Evolutionary conservation across 2,888 invertebrate species (phyloP), one percentile per base, ranked within the genome.

Genomic region (Pristionchus maxplancki): DNA sequence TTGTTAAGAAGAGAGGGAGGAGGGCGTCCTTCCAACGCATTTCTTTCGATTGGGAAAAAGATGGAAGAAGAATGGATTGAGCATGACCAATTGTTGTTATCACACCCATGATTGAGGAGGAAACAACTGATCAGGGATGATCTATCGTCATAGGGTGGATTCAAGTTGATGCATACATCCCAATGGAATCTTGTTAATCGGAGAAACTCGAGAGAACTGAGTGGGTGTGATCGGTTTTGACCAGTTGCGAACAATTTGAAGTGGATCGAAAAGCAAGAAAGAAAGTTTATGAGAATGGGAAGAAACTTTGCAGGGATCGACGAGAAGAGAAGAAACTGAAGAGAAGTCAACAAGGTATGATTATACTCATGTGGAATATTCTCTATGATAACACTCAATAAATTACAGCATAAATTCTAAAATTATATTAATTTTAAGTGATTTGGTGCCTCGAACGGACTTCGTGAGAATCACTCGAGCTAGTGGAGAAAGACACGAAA

Each of bases 401-500:
- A 44, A 44, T 44, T 11, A 58, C 3, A n/a, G 5, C 24, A 58
- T n/a, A 9, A n/a, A n/a, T n/a, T 9, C 6, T 20, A 50, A 50
- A 50, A 3, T 4, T 15, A 20, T 13, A 20, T n/a, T n/a, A n/a
- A n/a, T n/a, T 58, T 58, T 58, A 6, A 83, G 82, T 31, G 82
- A 83, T n/a, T 17, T 50, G 34, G 28, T 20, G 8, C 82, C 50
- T 83, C 78, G 78, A 28, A 28, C 44, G 17, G 82, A 83, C 28
- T 53, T 83, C 34, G 82, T 83, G n/a, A 50, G 53, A 34, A 83
- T 83, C 17, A 34, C 34, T 83, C 82, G 53, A 34, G 50, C 82
- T 24, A 83, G 50, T 83, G 82, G 82, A 53, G 82, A 83, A 8
- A 83, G 82, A 83, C 50, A 53, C 20, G 82, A 83, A 24, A 50